phyloP scores from a whole-genome alignment of 2,888 invertebrate species.

The Drosophila tripunctata region DNA sequence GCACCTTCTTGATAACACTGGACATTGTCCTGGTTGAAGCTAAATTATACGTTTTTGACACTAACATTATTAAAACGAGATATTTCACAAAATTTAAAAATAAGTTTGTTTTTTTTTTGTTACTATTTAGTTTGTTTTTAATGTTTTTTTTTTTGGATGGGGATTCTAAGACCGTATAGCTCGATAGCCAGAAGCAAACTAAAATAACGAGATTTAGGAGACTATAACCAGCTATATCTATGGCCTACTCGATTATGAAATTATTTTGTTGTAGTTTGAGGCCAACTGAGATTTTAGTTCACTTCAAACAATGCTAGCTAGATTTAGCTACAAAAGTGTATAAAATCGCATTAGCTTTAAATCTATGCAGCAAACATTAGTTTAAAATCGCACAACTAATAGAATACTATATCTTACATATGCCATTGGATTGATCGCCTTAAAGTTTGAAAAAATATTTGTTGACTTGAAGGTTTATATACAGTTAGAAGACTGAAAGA shows the following conservation, averaged over 20 bases:
- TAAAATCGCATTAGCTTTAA: too few relatives aligned
- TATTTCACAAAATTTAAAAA: not conserved
- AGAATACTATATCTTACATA: too few relatives aligned
- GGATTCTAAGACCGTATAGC: constrained; percentile 14
- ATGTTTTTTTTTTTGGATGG: not conserved
- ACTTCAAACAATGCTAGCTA: constrained; percentile 33
- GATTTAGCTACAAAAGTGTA: too few relatives aligned
- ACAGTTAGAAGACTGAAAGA: too few relatives aligned
- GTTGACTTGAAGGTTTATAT: too few relatives aligned
- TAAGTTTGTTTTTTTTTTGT: constrained; percentile 8
- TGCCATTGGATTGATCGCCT: too few relatives aligned
- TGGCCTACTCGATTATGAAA: constrained; percentile 2
- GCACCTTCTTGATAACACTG: constrained; percentile 86
- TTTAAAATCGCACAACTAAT: too few relatives aligned
- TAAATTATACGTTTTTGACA: not conserved
- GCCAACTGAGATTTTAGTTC: constrained; percentile 43
- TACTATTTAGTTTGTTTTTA: constrained; percentile 4
- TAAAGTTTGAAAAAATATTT: too few relatives aligned
- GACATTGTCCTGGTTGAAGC: constrained; percentile 42
- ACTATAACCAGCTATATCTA: not conserved
- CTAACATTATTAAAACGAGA: not conserved
- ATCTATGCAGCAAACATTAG: too few relatives aligned
- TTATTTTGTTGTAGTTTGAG: not conserved
- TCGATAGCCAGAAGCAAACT: constrained; percentile 30
- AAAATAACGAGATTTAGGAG: not conserved